Evolutionary conservation across 2,888 invertebrate species (phyloP).

Genomic region (Blomia tropicalis): DNA sequence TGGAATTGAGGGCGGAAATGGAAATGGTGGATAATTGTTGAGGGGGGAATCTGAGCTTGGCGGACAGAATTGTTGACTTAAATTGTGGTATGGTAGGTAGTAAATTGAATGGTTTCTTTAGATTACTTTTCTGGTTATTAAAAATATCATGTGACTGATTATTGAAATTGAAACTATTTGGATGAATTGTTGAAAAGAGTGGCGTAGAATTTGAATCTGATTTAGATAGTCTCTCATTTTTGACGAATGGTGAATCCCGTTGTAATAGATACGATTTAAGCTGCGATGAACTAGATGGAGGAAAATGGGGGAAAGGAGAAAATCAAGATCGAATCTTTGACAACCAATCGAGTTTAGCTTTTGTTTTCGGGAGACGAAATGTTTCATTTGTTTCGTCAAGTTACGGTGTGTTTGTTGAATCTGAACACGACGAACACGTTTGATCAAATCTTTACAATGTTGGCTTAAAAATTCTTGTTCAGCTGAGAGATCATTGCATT

Average conservation of each 20-base stretch:
- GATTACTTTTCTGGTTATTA: too few relatives aligned
- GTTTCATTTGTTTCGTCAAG: conserved; percentile 57
- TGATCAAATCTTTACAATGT: conserved; percentile 52
- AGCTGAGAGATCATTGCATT: not conserved
- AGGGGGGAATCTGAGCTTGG: not conserved
- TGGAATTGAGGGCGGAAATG: not conserved
- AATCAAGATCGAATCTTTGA: conserved; percentile 28
- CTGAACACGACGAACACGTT: conserved; percentile 59
- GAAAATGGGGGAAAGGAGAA: too few relatives aligned
- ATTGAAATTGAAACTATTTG: not conserved
- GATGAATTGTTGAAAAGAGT: not conserved
- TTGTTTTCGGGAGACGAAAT: conserved; percentile 57
- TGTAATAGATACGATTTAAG: not conserved
- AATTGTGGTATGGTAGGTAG: too few relatives aligned
- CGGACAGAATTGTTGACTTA: too few relatives aligned
- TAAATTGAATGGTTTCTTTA: too few relatives aligned
- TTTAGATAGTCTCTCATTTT: not conserved
- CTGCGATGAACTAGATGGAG: not conserved
- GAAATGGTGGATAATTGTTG: not conserved
- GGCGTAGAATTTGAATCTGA: not conserved
- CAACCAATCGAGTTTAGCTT: conserved; percentile 31
- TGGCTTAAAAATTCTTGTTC: conserved; percentile 41
- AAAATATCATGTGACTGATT: not conserved
- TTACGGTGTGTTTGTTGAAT: conserved; percentile 57
- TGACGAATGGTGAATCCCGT: not conserved